These are phyloP conservation scores for Drosophila vallismaia DNA, from an alignment of 2,888 invertebrate genomes.

Conservation along the genomic window DNA sequence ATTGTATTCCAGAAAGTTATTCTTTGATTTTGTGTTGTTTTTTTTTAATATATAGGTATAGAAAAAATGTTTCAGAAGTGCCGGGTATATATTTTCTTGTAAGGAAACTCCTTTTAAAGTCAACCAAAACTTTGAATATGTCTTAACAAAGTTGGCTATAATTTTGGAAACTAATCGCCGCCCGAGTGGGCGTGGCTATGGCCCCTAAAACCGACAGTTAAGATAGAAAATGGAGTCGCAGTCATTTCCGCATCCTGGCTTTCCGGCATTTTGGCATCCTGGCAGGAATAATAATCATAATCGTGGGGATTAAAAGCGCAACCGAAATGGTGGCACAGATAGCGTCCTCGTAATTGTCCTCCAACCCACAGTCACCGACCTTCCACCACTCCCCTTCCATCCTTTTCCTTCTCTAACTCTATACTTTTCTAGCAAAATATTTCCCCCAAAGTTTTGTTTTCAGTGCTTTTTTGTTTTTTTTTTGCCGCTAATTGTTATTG, in stretches of 20 bases:
- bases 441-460: background rate
- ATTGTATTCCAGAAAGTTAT: background rate
- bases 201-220: background rate
- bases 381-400: background rate
- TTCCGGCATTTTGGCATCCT: background rate
- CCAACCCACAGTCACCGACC: background rate
- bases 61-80: too few species aligned
- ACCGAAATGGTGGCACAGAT: background rate
- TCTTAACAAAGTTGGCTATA: background rate
- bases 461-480: background rate
- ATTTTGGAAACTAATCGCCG: background rate
- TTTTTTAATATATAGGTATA: too few species aligned
- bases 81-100: too few species aligned
- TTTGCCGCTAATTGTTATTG: slow-evolving; percentile 23
- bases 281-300: slow-evolving; percentile 4
- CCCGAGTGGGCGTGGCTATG: background rate
- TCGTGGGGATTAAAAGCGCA: slow-evolving; percentile 1
- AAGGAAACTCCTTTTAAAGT: too few species aligned
- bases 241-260: slow-evolving; percentile 1
- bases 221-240: background rate
- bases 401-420: too few species aligned
- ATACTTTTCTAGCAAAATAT: background rate
- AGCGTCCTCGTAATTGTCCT: slow-evolving; percentile 1
- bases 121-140: too few species aligned
- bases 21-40: too few species aligned